A percentile compares a stretch with the other conserved stretches of the same genome.
These are phyloP conservation scores for Peromyscus attwateri DNA, from an alignment of 2,797 vertebrate genomes.

Conservation along the genomic window DNA sequence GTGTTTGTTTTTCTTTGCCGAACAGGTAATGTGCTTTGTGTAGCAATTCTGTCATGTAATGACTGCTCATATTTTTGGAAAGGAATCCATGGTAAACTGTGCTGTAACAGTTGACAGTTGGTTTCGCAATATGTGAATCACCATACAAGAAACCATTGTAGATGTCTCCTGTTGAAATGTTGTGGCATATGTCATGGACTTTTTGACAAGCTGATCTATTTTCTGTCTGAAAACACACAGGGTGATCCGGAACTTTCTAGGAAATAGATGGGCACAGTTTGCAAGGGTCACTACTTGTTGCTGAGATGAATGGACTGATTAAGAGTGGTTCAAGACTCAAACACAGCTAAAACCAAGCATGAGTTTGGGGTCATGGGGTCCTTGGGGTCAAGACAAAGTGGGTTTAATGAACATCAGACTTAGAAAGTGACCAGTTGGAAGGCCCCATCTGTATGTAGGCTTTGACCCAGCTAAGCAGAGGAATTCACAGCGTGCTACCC, in stretches of 20 bases:
- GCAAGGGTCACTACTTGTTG: background rate
- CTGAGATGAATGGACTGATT: background rate
- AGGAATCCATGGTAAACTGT: slow-evolving; percentile 16
- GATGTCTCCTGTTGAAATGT: background rate
- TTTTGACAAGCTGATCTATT: background rate
- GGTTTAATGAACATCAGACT: background rate
- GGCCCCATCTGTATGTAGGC: background rate
- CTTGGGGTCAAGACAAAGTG: background rate
- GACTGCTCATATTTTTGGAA: background rate
- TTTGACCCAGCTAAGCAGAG: background rate
- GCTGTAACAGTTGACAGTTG: background rate
- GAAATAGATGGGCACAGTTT: background rate
- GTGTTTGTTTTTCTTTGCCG: slow-evolving; percentile 46
- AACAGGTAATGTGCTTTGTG: slow-evolving; percentile 4
- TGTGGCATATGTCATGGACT: background rate
- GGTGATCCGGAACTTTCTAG: background rate
- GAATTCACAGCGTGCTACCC: background rate
- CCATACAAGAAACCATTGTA: background rate
- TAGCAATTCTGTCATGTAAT: slow-evolving; percentile 24
- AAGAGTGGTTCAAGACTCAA: background rate
- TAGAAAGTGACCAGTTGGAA: slow-evolving; percentile 10
- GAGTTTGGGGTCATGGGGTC: background rate
- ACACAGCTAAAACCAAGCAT: background rate
- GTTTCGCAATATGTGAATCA: slow-evolving; percentile 34
- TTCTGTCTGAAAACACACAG: slow-evolving; percentile 36